Evolutionary conservation across 2,113 vertebrate genomes (phyloP), one percentile per base, ranked within the genome.

Genomic region (Mormoops blainvillei): DNA sequence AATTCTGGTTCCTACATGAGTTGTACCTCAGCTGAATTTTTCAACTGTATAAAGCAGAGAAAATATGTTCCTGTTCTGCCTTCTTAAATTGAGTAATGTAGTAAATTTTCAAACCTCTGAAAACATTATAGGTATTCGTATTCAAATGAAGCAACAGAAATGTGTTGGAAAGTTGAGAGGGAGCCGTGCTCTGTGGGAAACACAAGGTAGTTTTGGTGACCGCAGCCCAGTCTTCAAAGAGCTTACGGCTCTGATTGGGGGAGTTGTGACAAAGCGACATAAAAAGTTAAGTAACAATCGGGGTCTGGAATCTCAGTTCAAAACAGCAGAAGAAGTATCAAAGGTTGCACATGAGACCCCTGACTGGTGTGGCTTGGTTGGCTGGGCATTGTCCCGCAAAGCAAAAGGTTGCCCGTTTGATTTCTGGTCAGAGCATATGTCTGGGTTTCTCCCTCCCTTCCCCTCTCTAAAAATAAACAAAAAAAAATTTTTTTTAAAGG

Each of bases 21-120:
- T 52, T 94, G 43, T 83, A 54, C 54, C 85, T 87, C 43, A 38
- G 73, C 45, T 41, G 63, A 78, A 87, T 50, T 96, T 93, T 95
- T 90, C 78, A 67, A 41, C 77, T 92, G 65, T 16, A 48, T 36
- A 58, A 81, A 92, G 74, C 84, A 94, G 68, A 94, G 71, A 89
- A 58, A 36, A 81, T 70, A 82, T 67, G n/a, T 58, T 20, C 70
- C 67, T 73, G 11, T 61, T 93, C 71, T 83, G 43, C 41, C 50
- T 91, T 41, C 85, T 83, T 71, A 48, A 76, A 76, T 67, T 83
- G 36, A 96, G 45, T 38, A 84, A 80, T 31, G 41, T 38, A 92
- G 56, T 52, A 74, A 54, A 89, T 74, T 71, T 50, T 86, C 43
- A 36, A 92, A 92, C 65, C 52, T 82, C 70, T 18, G 68, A 68